Evolutionary conservation across 2,113 vertebrate species (phyloP).

Genomic region (Myotis yumanensis): DNA sequence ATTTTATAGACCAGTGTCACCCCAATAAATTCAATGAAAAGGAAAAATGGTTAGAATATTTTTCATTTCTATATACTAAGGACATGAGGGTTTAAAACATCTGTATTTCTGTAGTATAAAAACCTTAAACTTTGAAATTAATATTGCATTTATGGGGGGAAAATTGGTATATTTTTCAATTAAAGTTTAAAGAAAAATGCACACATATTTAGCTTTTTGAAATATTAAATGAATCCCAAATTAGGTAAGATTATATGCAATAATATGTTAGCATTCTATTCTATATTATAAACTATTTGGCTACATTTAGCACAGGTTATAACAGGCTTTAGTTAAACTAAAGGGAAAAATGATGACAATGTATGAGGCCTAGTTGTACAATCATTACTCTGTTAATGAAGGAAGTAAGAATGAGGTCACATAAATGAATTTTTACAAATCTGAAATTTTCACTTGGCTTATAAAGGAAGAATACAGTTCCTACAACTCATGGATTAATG

Average conservation of each 20-base stretch:
- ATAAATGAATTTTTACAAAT: background rate
- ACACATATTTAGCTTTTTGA: background rate
- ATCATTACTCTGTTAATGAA: background rate
- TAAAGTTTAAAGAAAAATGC: constrained; percentile 29
- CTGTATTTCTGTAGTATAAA: background rate
- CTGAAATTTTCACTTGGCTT: background rate
- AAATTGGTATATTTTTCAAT: background rate
- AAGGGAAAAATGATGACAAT: background rate
- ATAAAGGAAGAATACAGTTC: background rate
- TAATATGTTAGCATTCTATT: background rate
- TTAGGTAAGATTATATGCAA: background rate
- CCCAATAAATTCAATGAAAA: background rate
- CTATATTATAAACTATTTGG: background rate
- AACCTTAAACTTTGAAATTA: constrained; percentile 50
- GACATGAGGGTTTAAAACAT: background rate
- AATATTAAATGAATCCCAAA: background rate
- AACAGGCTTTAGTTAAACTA: constrained; percentile 26
- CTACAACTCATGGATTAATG: background rate
- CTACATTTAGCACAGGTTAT: background rate
- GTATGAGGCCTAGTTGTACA: background rate
- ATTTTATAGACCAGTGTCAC: background rate
- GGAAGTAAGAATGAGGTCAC: background rate
- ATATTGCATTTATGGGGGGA: background rate
- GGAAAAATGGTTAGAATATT: background rate
- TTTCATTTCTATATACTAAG: background rate